phyloP scores from a whole-genome alignment of 2,113 vertebrate genomes.

The Tympanuchus pallidicinctus region DNA sequence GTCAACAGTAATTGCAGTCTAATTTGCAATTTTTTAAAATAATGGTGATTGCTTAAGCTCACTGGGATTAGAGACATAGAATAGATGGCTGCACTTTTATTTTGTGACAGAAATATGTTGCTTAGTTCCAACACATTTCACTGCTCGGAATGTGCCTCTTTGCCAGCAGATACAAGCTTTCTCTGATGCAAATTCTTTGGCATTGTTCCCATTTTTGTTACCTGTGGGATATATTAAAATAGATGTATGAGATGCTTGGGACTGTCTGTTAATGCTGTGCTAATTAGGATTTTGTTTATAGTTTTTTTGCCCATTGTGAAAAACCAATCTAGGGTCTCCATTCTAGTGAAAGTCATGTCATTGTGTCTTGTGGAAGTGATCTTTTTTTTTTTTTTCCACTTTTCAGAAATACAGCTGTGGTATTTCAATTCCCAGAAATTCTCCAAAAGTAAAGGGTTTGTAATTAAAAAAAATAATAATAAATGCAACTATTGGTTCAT shows the following conservation, averaged over 20 bases:
- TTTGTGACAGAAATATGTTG: conserved; percentile 14
- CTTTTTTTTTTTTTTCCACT: not conserved
- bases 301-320: not conserved
- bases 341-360: not conserved
- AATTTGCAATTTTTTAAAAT: conserved; percentile 48
- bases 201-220: not conserved
- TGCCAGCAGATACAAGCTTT: not conserved
- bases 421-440: not conserved
- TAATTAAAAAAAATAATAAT: not conserved
- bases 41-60: conserved; percentile 41
- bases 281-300: conserved; percentile 15
- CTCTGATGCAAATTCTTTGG: not conserved
- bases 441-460: not conserved
- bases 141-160: not conserved
- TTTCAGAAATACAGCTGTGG: not conserved
- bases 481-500: not conserved
- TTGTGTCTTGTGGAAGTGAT: not conserved
- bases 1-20: conserved; percentile 29
- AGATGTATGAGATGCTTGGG: not conserved
- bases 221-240: not conserved
- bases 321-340: not conserved
- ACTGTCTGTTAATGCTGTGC: not conserved
- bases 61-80: conserved; percentile 6
- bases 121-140: not conserved
- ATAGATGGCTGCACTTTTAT: conserved; percentile 10